Evolutionary conservation across 2,888 invertebrate species (phyloP).

Genomic region (Drosophila paramelanica): DNA sequence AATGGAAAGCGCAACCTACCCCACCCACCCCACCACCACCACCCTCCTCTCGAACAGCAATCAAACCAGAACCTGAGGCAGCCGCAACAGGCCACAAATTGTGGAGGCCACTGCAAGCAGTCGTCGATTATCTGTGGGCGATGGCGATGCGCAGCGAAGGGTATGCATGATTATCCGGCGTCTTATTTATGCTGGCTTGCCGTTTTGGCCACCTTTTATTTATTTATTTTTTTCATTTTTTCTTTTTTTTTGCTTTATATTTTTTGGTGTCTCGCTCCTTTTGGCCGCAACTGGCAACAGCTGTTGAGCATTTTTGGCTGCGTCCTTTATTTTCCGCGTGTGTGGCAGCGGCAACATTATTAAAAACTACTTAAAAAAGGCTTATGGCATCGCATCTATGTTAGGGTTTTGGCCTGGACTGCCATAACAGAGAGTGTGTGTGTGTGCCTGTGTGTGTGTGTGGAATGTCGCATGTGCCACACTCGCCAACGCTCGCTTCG

Average conservation of each 20-base stretch:
- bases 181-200: slow-evolving; percentile 47
- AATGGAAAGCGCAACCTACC: slow-evolving; percentile 29
- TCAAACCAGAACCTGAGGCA: background rate
- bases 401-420: slow-evolving; percentile 11
- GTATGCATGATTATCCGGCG: slow-evolving; percentile 38
- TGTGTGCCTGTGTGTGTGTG: background rate
- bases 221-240: no score
- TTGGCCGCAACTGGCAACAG: slow-evolving; percentile 39
- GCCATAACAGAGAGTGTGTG: background rate
- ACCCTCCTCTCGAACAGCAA: background rate
- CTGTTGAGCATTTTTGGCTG: slow-evolving; percentile 46
- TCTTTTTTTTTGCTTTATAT: slow-evolving; percentile 3
- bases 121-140: slow-evolving; percentile 43
- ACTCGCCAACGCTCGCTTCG: slow-evolving; percentile 10
- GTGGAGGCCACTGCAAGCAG: slow-evolving; percentile 14
- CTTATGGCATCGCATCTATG: slow-evolving; percentile 45
- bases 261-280: slow-evolving; percentile 25
- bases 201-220: slow-evolving; percentile 25
- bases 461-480: slow-evolving; percentile 11
- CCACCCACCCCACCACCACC: background rate
- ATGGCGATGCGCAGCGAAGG: slow-evolving; percentile 2
- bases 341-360: slow-evolving; percentile 62
- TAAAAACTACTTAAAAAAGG: slow-evolving; percentile 74
- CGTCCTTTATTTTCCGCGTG: slow-evolving; percentile 60
- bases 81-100: slow-evolving; percentile 11